A percentile compares a stretch with the other conserved stretches of the same genome.
Conservation (phyloP, 1,140 invertebrate species). For the Popillia japonica region DNA sequence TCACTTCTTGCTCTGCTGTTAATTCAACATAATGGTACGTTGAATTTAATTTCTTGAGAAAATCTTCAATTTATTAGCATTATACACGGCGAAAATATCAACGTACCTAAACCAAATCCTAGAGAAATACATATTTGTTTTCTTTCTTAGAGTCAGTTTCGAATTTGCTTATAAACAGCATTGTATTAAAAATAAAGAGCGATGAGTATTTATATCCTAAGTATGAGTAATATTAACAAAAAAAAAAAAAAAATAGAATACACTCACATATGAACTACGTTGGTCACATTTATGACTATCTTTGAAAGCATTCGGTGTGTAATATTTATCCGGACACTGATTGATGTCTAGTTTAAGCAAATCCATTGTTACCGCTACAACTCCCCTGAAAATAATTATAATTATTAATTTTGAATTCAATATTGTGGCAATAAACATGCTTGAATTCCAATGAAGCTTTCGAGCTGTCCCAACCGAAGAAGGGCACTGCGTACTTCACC, state of each 20-base stretch:
- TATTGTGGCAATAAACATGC: conserved; percentile 68
- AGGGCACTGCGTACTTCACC: conserved; percentile 92
- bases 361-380: conserved; percentile 92
- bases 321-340: conserved; percentile 91
- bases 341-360: conserved; percentile 91
- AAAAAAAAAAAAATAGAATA: background rate
- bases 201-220: no score
- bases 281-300: conserved; percentile 94
- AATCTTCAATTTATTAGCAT: no score
- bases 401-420: background rate
- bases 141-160: no score
- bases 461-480: conserved; percentile 96
- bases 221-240: no score
- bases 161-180: no score
- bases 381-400: conserved; percentile 77
- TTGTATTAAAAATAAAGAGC: no score
- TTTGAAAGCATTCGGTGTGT: conserved; percentile 93
- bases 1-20: no score
- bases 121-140: no score
- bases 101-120: no score
- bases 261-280: conserved; percentile 90
- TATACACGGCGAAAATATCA: no score
- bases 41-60: no score
- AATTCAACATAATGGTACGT: no score
- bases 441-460: conserved; percentile 93